Conservation (phyloP, 2,797 vertebrate genomes). For the Fundulus diaphanus region DNA sequence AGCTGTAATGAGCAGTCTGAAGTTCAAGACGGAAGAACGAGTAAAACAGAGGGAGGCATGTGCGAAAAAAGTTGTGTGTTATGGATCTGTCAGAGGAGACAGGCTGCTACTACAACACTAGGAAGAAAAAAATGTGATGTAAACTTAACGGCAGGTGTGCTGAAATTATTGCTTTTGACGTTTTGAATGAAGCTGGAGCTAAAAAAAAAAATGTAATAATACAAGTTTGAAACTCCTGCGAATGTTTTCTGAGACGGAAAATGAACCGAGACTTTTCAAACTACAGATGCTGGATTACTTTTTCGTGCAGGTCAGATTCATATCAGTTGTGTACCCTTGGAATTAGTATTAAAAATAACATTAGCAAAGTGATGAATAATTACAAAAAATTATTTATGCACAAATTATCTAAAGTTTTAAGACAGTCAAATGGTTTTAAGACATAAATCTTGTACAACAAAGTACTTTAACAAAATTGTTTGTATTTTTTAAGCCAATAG, state of each 20-base stretch:
- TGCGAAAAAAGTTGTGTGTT: slow-evolving; percentile 28
- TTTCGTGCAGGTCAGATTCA: too few relatives aligned
- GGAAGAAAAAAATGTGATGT: slow-evolving; percentile 45
- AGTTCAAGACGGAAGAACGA: slow-evolving; percentile 36
- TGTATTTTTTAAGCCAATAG: not conserved
- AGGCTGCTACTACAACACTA: slow-evolving; percentile 48
- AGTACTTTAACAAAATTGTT: not conserved
- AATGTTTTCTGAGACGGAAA: slow-evolving; percentile 29
- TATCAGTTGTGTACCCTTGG: too few relatives aligned
- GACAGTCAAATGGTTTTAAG: not conserved
- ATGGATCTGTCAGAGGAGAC: slow-evolving; percentile 58
- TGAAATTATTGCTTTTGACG: slow-evolving; percentile 35
- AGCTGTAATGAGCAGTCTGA: slow-evolving; percentile 30
- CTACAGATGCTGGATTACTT: not conserved
- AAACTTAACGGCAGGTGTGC: slow-evolving; percentile 29
- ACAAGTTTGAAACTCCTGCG: slow-evolving; percentile 13
- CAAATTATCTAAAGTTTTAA: too few relatives aligned
- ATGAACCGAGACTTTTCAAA: slow-evolving; percentile 2
- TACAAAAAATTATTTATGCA: too few relatives aligned
- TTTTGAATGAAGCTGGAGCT: slow-evolving; percentile 45
- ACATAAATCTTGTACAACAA: not conserved
- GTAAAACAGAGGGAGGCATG: slow-evolving; percentile 47
- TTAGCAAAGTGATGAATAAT: too few relatives aligned
- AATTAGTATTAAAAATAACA: too few relatives aligned
- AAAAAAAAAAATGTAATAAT: slow-evolving; percentile 5